Percentiles rank a stretch among this genome's conserved stretches.
phyloP scores from a whole-genome alignment of 2,113 vertebrate species.

The Struthidea cinerea region DNA sequence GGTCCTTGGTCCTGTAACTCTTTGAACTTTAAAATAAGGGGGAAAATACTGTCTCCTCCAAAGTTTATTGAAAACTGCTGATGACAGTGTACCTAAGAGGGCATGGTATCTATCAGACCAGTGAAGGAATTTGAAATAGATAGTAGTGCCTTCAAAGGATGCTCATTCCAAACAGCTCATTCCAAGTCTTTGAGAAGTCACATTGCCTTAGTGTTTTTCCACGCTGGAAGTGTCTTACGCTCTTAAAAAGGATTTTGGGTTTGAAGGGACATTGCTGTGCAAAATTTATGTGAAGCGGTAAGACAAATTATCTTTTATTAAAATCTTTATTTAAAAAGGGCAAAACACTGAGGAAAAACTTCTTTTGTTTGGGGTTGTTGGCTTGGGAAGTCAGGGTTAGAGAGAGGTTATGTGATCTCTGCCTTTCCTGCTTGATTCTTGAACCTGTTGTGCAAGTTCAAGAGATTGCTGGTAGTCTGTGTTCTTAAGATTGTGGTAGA shows the following conservation, averaged over 20 bases:
- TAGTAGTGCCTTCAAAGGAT: not conserved
- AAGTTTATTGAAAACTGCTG: not conserved
- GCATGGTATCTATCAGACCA: not conserved
- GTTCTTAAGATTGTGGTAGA: not conserved
- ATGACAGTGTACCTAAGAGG: not conserved
- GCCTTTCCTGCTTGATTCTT: not conserved
- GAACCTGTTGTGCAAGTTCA: not conserved
- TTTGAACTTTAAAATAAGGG: not conserved
- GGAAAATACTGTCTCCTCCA: not conserved
- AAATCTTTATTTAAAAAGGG: not conserved
- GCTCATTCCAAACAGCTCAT: not conserved
- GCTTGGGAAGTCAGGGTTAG: not conserved
- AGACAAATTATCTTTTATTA: not conserved
- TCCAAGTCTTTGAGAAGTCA: not conserved
- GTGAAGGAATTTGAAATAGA: not conserved
- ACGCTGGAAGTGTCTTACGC: accelerated
- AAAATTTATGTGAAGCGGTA: not conserved
- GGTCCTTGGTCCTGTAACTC: not conserved
- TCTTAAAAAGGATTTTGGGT: not conserved
- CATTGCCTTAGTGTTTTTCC: not conserved
- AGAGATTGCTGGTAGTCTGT: not conserved
- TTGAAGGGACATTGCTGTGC: not conserved
- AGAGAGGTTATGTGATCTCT: not conserved
- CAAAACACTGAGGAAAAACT: not conserved
- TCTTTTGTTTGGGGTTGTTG: not conserved